A percentile compares a stretch with the other conserved stretches of the same genome.
Conservation (phyloP, 2,888 invertebrate genomes). For the Nephrotoma appendiculata region DNA sequence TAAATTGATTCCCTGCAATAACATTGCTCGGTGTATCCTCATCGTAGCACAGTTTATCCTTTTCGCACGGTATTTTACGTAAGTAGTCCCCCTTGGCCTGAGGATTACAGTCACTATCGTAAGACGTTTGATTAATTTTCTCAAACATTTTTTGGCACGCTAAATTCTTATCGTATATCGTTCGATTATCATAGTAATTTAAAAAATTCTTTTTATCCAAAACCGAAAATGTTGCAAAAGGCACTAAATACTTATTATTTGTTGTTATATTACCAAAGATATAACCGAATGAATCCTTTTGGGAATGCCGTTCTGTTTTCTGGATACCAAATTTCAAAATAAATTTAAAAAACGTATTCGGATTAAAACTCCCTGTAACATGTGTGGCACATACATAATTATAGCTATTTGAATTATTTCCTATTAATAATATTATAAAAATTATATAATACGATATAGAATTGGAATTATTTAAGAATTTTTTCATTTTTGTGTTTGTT, state of each 20-base stretch:
- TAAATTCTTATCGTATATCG: slow-evolving; percentile 44
- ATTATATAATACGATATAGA: slow-evolving; percentile 1
- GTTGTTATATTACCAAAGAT: slow-evolving; percentile 92
- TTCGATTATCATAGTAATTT: slow-evolving; percentile 74
- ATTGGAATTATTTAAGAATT: not conserved
- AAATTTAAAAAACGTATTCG: slow-evolving; percentile 74
- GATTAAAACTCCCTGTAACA: slow-evolving; percentile 47
- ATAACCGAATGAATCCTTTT: slow-evolving; percentile 80
- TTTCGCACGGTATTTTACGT: slow-evolving; percentile 71
- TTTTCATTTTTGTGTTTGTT: not conserved
- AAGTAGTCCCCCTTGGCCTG: slow-evolving; percentile 57
- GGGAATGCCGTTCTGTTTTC: slow-evolving; percentile 77
- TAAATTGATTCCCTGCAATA: slow-evolving; percentile 79
- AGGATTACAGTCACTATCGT: slow-evolving; percentile 63
- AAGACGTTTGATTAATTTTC: slow-evolving; percentile 66
- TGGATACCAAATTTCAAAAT: slow-evolving; percentile 93
- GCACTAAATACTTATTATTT: slow-evolving; percentile 44
- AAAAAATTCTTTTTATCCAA: slow-evolving; percentile 78
- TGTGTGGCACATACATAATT: slow-evolving; percentile 31
- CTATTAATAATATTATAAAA: slow-evolving; percentile 1
- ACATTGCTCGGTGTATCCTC: slow-evolving; percentile 78
- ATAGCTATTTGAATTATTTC: not conserved
- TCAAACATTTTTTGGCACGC: slow-evolving; percentile 82
- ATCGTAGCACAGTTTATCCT: slow-evolving; percentile 62
- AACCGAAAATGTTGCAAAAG: slow-evolving; percentile 67